Conservation (phyloP, 2,888 invertebrate species). For the Philonicus albiceps region DNA sequence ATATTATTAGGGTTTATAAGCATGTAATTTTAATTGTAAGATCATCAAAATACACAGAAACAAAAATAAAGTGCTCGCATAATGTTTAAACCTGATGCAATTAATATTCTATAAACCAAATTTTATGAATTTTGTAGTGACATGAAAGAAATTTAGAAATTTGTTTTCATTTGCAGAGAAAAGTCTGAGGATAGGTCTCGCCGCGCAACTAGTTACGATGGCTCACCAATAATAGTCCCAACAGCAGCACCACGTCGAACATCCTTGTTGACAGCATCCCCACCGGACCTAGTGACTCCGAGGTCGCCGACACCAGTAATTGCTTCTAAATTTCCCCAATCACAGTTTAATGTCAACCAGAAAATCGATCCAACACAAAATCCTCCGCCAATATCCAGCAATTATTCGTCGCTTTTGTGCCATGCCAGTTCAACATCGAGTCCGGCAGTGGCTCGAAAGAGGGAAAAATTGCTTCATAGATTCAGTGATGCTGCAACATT, state of each 20-base stretch:
- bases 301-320: conserved; percentile 53
- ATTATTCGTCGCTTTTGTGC: conserved; percentile 58
- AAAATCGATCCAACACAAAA: conserved; percentile 52
- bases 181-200: conserved; percentile 60
- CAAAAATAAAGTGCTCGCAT: no score
- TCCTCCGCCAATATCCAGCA: conserved; percentile 52
- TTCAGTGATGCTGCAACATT: conserved; percentile 64
- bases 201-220: conserved; percentile 61
- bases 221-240: conserved; percentile 53
- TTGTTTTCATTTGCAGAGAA: conserved; percentile 55
- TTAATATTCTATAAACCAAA: neutral
- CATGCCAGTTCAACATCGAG: conserved; percentile 59
- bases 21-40: no score
- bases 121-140: neutral
- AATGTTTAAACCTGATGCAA: neutral
- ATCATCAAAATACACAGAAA: no score
- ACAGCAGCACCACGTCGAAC: conserved; percentile 61
- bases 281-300: conserved; percentile 50
- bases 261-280: conserved; percentile 56
- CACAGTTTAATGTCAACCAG: conserved; percentile 46
- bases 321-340: conserved; percentile 59
- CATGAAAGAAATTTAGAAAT: neutral
- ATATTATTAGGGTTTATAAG: no score
- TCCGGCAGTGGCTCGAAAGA: conserved; percentile 59
- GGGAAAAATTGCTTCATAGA: conserved; percentile 61